These are phyloP conservation scores for Apodemus sylvaticus DNA, from an alignment of 2,113 vertebrate genomes.

Conservation along the genomic window DNA sequence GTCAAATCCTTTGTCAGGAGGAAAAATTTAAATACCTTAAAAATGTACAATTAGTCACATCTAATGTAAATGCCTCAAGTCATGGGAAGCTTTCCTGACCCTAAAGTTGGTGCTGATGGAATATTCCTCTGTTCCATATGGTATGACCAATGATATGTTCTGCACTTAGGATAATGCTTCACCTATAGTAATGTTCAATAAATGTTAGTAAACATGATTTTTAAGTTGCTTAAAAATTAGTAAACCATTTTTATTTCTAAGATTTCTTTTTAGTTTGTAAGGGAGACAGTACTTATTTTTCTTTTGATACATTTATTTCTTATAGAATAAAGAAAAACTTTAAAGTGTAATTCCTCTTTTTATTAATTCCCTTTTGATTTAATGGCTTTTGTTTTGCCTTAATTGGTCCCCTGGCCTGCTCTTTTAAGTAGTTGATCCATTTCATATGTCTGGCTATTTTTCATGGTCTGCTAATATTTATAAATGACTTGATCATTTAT, in stretches of 20 bases:
- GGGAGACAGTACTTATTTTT: not conserved
- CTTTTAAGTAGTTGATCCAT: slow-evolving; percentile 47
- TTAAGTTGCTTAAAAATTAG: slow-evolving; percentile 8
- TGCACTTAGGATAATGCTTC: not conserved
- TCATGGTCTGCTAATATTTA: slow-evolving; percentile 66
- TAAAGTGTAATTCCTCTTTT: slow-evolving; percentile 4
- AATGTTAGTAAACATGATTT: slow-evolving; percentile 4
- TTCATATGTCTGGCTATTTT: slow-evolving; percentile 59
- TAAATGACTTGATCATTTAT: slow-evolving; percentile 59
- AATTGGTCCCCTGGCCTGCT: not conserved
- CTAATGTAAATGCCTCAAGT: not conserved
- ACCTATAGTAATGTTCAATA: not conserved
- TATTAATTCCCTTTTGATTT: slow-evolving; percentile 57
- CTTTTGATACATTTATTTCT: slow-evolving; percentile 28
- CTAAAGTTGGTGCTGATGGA: not conserved
- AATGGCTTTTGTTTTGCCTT: slow-evolving; percentile 38
- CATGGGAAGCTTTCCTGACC: not conserved
- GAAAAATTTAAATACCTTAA: not conserved
- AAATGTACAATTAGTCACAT: not conserved
- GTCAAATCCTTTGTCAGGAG: not conserved
- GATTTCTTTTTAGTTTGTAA: slow-evolving; percentile 28
- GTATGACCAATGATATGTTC: not conserved
- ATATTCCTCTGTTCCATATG: not conserved
- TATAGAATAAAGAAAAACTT: slow-evolving; percentile 44
- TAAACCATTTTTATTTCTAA: slow-evolving; percentile 16